Percentiles rank a stretch among this genome's conserved stretches.
Evolutionary conservation across 2,797 vertebrate genomes (phyloP).

Genomic region (Pygocentrus nattereri): DNA sequence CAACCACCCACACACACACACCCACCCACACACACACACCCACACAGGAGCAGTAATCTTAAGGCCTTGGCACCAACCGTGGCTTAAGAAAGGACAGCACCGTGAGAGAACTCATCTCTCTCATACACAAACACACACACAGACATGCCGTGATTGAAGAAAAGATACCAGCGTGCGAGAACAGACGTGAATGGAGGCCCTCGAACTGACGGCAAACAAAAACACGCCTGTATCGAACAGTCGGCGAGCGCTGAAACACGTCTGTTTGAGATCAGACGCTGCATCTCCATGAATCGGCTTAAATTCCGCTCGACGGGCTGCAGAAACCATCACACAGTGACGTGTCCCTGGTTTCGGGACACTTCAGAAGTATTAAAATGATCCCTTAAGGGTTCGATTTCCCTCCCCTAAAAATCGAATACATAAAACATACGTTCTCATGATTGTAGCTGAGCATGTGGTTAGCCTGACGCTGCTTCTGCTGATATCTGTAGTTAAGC

Average conservation of each 20-base stretch:
- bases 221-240: constrained; percentile 25
- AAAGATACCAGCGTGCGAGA: constrained; percentile 72
- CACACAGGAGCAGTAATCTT: constrained; percentile 72
- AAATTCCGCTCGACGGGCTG: too few relatives aligned
- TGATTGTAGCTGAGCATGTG: too few relatives aligned
- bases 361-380: too few relatives aligned
- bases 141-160: constrained; percentile 66
- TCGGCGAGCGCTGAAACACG: neutral
- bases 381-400: too few relatives aligned
- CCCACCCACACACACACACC: constrained; percentile 37
- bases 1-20: too few relatives aligned
- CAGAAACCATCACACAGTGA: too few relatives aligned
- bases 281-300: too few relatives aligned
- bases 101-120: constrained; percentile 70
- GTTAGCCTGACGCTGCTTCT: too few relatives aligned
- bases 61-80: constrained; percentile 73
- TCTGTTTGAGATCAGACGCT: neutral
- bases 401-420: too few relatives aligned
- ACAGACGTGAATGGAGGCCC: constrained; percentile 75
- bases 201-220: constrained; percentile 36
- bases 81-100: constrained; percentile 75
- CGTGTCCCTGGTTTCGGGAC: too few relatives aligned
- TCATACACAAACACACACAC: constrained; percentile 15
- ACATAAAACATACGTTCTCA: too few relatives aligned
- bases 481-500: too few relatives aligned